These are phyloP conservation scores for Diarsia brunnea DNA, from an alignment of 2,888 invertebrate genomes.

Conservation along the genomic window DNA sequence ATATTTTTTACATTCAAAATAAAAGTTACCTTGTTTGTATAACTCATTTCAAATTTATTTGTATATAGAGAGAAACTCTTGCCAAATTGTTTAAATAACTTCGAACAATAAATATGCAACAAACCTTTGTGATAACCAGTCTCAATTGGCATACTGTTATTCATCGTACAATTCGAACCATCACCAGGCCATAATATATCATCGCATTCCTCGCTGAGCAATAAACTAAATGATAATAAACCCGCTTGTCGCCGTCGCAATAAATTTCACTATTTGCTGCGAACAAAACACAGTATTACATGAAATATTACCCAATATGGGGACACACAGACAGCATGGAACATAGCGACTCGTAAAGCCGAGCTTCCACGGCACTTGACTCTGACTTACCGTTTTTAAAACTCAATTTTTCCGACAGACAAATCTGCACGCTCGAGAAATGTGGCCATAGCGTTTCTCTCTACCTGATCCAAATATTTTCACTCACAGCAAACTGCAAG, in stretches of 20 bases:
- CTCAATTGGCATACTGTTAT: constrained; percentile 50
- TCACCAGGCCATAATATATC: constrained; percentile 52
- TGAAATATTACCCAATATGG: constrained; percentile 73
- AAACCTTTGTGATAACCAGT: constrained; percentile 10
- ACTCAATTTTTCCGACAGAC: constrained; percentile 17
- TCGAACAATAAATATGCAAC: neutral
- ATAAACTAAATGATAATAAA: constrained; percentile 71
- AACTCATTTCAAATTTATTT: constrained; percentile 26
- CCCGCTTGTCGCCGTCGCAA: constrained; percentile 68
- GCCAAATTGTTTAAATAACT: constrained; percentile 7
- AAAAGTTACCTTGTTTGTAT: neutral
- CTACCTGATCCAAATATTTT: constrained; percentile 30
- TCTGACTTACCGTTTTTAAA: constrained; percentile 11
- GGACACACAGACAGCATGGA: constrained; percentile 58
- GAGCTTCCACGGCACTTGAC: constrained; percentile 35
- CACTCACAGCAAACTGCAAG: neutral
- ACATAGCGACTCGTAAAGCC: constrained; percentile 58
- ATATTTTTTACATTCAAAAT: constrained; percentile 13
- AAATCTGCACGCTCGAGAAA: neutral
- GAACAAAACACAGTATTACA: constrained; percentile 71
- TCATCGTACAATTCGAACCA: constrained; percentile 37
- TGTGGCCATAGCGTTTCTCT: neutral
- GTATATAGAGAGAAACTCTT: neutral
- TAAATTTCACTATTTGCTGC: constrained; percentile 70
- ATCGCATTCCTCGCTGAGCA: constrained; percentile 62